These are phyloP conservation scores for Hydroisotoma schaefferi DNA, from an alignment of 2,888 invertebrate species.

Conservation along the genomic window DNA sequence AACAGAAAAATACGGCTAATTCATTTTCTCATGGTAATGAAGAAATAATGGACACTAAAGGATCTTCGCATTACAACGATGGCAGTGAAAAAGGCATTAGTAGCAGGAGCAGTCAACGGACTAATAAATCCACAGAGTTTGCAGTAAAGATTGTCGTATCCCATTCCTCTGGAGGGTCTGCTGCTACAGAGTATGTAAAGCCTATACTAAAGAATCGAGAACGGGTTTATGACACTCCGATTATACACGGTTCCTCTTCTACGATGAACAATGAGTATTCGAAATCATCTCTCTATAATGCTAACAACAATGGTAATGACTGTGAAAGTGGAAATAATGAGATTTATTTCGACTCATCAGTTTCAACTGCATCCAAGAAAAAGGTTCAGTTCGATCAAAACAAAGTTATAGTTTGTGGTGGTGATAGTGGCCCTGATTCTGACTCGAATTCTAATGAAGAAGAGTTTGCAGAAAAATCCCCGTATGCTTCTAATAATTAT, in stretches of 20 bases:
- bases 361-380: conserved; percentile 31
- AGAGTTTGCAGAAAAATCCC: neutral
- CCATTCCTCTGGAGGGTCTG: conserved; percentile 10
- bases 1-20: neutral
- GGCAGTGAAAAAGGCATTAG: neutral
- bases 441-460: conserved; percentile 13
- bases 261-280: too few relatives aligned
- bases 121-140: conserved; percentile 18
- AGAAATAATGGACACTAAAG: conserved; percentile 2
- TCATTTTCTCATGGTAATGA: neutral
- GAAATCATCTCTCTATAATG: too few relatives aligned
- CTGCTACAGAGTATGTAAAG: conserved; percentile 37
- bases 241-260: neutral
- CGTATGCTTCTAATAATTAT: neutral
- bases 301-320: neutral
- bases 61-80: neutral
- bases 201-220: conserved; percentile 46
- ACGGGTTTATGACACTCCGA: conserved; percentile 32
- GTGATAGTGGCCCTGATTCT: conserved; percentile 22
- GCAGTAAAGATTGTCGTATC: conserved; percentile 47
- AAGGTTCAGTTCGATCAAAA: conserved; percentile 45
- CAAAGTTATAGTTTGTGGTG: conserved; percentile 38
- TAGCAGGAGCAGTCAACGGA: neutral
- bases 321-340: conserved; percentile 8
- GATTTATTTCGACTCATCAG: conserved; percentile 37